Evolutionary conservation across 1,140 invertebrate species (phyloP), one percentile per base, ranked within the genome.

Genomic region (Potamilus streckersoni): DNA sequence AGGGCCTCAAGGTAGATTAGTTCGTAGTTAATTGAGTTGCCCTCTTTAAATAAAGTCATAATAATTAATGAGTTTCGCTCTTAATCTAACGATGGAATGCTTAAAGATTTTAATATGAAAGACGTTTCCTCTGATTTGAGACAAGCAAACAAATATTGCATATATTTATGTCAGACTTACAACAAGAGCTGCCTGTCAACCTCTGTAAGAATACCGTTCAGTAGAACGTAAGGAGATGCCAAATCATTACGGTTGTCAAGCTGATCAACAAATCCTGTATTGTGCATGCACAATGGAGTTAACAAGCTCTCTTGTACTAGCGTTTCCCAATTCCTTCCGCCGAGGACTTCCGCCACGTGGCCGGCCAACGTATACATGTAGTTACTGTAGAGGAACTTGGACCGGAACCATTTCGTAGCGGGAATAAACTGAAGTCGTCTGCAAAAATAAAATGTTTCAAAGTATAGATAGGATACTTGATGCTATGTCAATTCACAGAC

Each of bases 301-400:
- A 89, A 79, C 13, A 89, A 73, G 8, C 68, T 19, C 16, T 84
- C 73, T 1, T 64, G 38, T 0, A 87, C 74, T 31, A 87, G 66
- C 2, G 73, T 71, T 79, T 89, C 87, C 87, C 87, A 89, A 13
- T 74, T 70, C 23, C 78, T 78, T 2, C 78, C 83, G 15, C 80
- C 72, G 58, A 88, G 69, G 6, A 74, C 67, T 79, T 89, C 83
- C 1, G 84, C 78, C 20, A 89, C 80, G 78, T 87, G 76, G 19
- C 86, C 88, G 6, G 88, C 88, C 62, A 89, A 62, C 15, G 80
- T 83, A 78, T 86, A 88, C 83, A 88, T 84, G 80, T 86, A 85
- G 76, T 88, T 88, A 79, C 84, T 88, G 81, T 86, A 88, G 20
- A 85, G 61, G 63, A 84, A 85, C 23, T 82, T 78, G 11, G 82